These are phyloP conservation scores for Trichomalopsis sarcophagae DNA, from an alignment of 1,140 invertebrate species.

Conservation along the genomic window DNA sequence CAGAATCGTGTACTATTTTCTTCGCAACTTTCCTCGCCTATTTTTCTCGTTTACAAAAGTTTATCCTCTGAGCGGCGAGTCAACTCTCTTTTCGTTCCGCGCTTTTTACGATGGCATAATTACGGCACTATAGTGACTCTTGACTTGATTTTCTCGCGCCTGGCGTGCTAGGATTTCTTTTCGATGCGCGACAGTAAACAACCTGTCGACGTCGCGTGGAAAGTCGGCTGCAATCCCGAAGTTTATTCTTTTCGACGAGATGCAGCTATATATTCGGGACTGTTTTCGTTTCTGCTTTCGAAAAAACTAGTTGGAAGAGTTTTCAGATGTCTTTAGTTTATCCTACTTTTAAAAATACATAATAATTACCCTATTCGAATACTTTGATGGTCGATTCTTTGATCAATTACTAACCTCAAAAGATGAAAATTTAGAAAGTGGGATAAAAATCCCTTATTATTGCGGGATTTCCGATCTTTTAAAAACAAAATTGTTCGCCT, in stretches of 20 bases:
- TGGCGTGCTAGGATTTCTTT: not conserved
- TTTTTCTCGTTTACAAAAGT: not conserved
- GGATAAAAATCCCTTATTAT: too few species aligned
- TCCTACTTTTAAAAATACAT: too few species aligned
- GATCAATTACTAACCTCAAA: too few species aligned
- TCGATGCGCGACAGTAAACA: conserved; percentile 8
- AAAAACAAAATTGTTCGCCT: too few species aligned
- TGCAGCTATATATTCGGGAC: not conserved
- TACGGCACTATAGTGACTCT: not conserved
- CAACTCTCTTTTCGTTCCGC: not conserved
- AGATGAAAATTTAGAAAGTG: too few species aligned
- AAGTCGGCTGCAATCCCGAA: conserved; percentile 9
- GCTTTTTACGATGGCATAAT: conserved; percentile 33
- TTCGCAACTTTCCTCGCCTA: not conserved
- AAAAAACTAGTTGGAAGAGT: conserved; percentile 5
- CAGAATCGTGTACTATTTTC: too few species aligned
- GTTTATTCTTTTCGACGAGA: conserved; percentile 38
- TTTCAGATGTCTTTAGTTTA: not conserved
- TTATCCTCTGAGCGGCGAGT: not conserved
- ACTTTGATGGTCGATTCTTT: too few species aligned
- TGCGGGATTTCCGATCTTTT: too few species aligned
- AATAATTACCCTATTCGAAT: too few species aligned
- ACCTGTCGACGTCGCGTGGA: conserved; percentile 2
- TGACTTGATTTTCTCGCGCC: conserved; percentile 25
- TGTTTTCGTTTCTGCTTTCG: not conserved